Base-by-base conservation (phyloP, 2,113 vertebrate species). In the Gymnogyps californianus region DNA sequence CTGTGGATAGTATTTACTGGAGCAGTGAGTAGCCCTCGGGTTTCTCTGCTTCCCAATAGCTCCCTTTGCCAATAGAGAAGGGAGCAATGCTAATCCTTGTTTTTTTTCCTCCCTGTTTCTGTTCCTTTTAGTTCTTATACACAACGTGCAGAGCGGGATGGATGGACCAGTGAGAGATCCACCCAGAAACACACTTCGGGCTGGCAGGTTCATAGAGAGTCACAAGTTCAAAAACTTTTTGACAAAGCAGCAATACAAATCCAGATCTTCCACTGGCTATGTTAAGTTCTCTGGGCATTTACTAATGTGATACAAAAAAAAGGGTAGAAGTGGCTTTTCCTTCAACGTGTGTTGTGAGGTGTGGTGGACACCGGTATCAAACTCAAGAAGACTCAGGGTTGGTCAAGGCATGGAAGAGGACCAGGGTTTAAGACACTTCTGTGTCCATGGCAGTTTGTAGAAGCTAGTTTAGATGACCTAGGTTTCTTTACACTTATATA, bases 141-240 rank as follows among this genome's bases (percentile, higher is more conserved):
- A 0, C 1, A 2, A 17, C 12, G 44, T 1, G 6, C 14, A 51
- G 22, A 58, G 18, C 10, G 7, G 21, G 24, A n/a, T 16, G 42
- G 47, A 61, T 4, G 20, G 29, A 32, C 5, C 42, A 25, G 25
- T 13, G 46, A 36, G 25, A 54, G 10, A 47, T 57, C 32, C 52
- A 55, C 13, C 6, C 26, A 80, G 71, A 11, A 65, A 10, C 5
- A 31, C 25, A 2, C 5, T 2, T 47, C 29, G 25, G 31, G 6
- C 22, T 87, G n/a, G 8, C 10, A 72, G 10, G 7, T 54, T 66
- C 16, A 5, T 3, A 36, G 34, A 57, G 2, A 58, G 13, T 8
- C 1, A 0, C 2, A 31, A 7, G 8, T 52, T n/a, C 69, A 59
- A 76, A n/a, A 2, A 13, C 2, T 5, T 25, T 59, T 79, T 65